Base-by-base conservation (phyloP, 2,888 invertebrate species). In the Leptinotarsa haldemani region DNA sequence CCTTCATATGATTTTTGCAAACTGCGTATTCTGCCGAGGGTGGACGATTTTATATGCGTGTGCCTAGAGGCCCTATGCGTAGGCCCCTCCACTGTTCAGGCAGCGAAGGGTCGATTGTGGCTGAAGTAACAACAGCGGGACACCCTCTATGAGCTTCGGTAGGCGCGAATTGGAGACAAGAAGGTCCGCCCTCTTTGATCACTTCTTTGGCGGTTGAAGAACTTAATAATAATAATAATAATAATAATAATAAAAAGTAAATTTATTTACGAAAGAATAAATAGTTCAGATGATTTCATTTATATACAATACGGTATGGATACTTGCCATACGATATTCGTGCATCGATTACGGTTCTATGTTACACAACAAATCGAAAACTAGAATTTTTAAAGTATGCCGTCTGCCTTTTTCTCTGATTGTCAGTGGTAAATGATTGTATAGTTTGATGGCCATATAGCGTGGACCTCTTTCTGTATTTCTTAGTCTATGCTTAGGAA, bases 31-130 rank as follows among this genome's bases (percentile, higher is more conserved):
- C 69, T 75, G 79, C 82, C 81, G 82, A 74, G 84, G 84, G 84
- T 84, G 83, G 82, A 81, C 82, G 82, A 80, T 81, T 83, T 83
- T 85, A 85, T 84, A 85, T 80, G 79, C 76, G 70, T 71, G 74
- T 75, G 50, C 46, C 61, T 61, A n/a, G 25, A 61, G 61, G 61
- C 61, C 16, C 30, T 7, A n/a, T 30, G 40, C n/a, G 13, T n/a
- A 16, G 74, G 81, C 85, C 85, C 85, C 84, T 82, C 85, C 83
- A 80, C 73, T 16, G 25, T 61, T 61, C 30, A 61, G 61, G 30
- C 15, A 15, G 58, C 25, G 12, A 40, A 40, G 40, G 40, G 40
- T 40, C 40, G 40, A 40, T 58, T n/a, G 58, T 22, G 58, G 61
- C 61, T 25, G 30, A n/a, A 30, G 61, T 56, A 20, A 56, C 53